A percentile compares a stretch with the other conserved stretches of the same genome.
These are phyloP conservation scores for Tigriopus japonicus DNA, from an alignment of 1,140 invertebrate genomes.

Conservation along the genomic window DNA sequence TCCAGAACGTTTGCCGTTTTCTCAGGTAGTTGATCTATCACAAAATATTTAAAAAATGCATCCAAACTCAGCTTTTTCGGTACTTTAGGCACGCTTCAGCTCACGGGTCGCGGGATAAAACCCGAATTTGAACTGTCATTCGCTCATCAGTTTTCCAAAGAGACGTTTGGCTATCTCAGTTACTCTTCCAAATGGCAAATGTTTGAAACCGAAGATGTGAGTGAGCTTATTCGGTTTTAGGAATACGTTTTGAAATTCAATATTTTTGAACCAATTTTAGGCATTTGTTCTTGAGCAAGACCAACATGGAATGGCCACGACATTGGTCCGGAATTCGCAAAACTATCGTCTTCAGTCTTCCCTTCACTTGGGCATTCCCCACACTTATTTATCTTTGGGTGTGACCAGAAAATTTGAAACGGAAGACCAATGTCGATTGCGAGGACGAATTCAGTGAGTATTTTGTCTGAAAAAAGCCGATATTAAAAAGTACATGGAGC, in stretches of 20 bases:
- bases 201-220: too few species aligned
- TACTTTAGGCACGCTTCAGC: too few species aligned
- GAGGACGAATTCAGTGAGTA: too few species aligned
- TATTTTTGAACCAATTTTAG: too few species aligned
- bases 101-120: too few species aligned
- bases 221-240: too few species aligned
- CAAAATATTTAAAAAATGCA: not conserved
- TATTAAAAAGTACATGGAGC: too few species aligned
- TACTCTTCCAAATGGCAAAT: too few species aligned
- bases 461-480: too few species aligned
- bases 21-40: conserved; percentile 23
- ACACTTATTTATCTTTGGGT: conserved; percentile 50
- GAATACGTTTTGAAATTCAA: too few species aligned
- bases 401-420: conserved; percentile 50
- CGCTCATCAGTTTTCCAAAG: conserved; percentile 59
- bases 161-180: conserved; percentile 65
- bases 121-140: conserved; percentile 31
- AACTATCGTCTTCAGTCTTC: conserved; percentile 39
- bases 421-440: not conserved
- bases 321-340: conserved; percentile 50
- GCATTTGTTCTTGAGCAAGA: too few species aligned
- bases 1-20: conserved; percentile 10
- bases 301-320: conserved; percentile 42
- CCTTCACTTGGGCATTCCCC: conserved; percentile 57
- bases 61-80: too few species aligned